Evolutionary conservation across 2,113 vertebrate genomes (phyloP).

Genomic region (Anolis sagrei): DNA sequence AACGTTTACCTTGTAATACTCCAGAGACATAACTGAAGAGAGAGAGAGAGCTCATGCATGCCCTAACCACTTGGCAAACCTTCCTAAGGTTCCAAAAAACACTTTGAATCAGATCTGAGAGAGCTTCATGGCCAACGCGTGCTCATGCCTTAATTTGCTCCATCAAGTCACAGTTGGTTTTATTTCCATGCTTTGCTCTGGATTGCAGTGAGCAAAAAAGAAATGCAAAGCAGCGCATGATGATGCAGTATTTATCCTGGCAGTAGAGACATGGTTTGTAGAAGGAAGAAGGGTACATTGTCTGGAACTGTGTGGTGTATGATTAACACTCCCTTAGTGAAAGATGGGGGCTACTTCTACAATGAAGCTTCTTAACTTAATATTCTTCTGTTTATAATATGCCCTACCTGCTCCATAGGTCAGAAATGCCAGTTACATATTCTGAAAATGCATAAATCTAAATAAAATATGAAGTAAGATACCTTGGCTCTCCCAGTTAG

Average conservation of each 20-base stretch:
- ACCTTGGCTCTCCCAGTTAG: neutral
- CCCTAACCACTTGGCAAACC: constrained; percentile 12
- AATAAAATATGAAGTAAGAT: neutral
- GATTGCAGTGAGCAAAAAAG: neutral
- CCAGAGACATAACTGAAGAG: neutral
- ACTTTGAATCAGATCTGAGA: constrained; percentile 22
- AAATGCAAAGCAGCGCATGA: neutral
- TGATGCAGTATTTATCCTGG: neutral
- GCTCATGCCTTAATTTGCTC: constrained; percentile 18
- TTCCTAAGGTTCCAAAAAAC: constrained; percentile 15
- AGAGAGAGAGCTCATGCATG: neutral
- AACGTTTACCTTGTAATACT: constrained; percentile 28
- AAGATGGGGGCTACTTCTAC: neutral
- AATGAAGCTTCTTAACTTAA: neutral
- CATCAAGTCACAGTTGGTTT: neutral
- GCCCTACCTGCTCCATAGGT: neutral
- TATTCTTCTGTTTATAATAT: neutral
- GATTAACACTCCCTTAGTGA: neutral
- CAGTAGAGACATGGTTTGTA: neutral
- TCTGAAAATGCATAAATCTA: neutral
- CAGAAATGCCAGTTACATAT: neutral
- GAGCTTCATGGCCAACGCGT: neutral
- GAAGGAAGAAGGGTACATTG: neutral
- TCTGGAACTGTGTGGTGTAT: neutral
- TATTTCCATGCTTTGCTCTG: constrained; percentile 5